Base-by-base conservation (phyloP, 2,113 vertebrate genomes). In the Spilogale gracilis region DNA sequence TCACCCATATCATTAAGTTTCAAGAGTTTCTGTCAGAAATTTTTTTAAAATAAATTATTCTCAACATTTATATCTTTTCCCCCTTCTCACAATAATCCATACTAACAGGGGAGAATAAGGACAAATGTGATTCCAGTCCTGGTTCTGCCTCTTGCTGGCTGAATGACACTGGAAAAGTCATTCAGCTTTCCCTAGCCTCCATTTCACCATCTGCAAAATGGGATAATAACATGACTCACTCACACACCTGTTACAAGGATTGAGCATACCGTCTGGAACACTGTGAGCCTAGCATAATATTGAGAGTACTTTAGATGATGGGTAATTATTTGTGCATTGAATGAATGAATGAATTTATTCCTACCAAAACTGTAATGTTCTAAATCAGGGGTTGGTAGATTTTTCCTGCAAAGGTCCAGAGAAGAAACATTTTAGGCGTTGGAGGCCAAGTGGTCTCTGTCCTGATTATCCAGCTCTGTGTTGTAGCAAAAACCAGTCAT, bases 401-500 rank as follows among this genome's bases (percentile, higher is more conserved):
- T 73, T 93, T 88, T 54, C 84, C 65, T 93, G 23, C 21, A 76
- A 88, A 83, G 71, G 82, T 45, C n/a, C 84, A 86, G 54, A 58
- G 56, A 97, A 81, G 85, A 95, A 96, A 96, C 78, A 84, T 61
- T 79, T 84, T 80, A 96, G 92, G 60, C 18, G 90, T 78, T 90
- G 63, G 17, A 54, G 56, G 48, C 90, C 95, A 81, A 63, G 90
- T 94, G 88, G 74, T 81, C 90, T 95, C 43, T 58, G 94, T 96
- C 52, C 87, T 58, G 91, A 54, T 67, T 94, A 91, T 71, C 88
- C 18, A 85, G 27, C 58, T 80, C 63, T 89, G 54, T 92, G 27
- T 54, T 89, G 54, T 60, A 74, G n/a, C 38, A 65, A 45, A 96
- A 90, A 48, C n/a, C 27, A 92, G 74, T 48, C 74, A 93, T 48